These are phyloP conservation scores for Nymphalis polychloros DNA, from an alignment of 2,888 invertebrate genomes.

Conservation along the genomic window DNA sequence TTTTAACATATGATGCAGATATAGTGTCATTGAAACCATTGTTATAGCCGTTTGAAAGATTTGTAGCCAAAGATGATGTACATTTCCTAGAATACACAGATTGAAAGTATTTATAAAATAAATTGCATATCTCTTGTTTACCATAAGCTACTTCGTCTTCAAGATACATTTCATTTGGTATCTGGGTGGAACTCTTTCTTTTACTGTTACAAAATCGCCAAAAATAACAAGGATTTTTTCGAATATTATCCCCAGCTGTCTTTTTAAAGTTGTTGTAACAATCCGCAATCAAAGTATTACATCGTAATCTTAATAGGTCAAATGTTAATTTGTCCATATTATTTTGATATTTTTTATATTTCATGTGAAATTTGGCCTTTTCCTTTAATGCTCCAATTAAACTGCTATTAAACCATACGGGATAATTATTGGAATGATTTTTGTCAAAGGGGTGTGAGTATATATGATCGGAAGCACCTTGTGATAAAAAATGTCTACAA, in stretches of 20 bases:
- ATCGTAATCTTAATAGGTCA: conserved; percentile 1
- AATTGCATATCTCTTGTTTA: conserved; percentile 4
- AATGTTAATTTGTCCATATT: conserved; percentile 3
- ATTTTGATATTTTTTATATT: conserved; percentile 15
- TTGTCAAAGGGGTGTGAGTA: neutral
- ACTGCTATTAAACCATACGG: conserved; percentile 14
- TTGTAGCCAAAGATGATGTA: neutral
- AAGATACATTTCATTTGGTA: conserved; percentile 14
- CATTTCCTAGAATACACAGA: neutral
- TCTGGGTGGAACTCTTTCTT: conserved; percentile 1
- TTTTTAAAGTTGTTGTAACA: conserved; percentile 6
- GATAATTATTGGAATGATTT: neutral
- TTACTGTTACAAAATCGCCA: neutral
- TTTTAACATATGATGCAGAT: too few species aligned
- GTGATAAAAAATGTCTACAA: conserved; percentile 4
- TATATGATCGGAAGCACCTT: conserved; percentile 2
- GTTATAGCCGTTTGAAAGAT: neutral
- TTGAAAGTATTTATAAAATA: conserved; percentile 6
- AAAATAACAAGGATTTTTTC: conserved; percentile 3
- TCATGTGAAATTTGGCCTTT: conserved; percentile 16
- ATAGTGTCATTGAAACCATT: too few species aligned
- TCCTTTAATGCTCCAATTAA: conserved; percentile 14
- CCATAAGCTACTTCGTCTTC: neutral
- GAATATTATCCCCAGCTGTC: neutral
- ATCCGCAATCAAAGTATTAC: neutral